Evolutionary conservation across 1,140 invertebrate species (phyloP).

Genomic region (Lanistes nyassanus): DNA sequence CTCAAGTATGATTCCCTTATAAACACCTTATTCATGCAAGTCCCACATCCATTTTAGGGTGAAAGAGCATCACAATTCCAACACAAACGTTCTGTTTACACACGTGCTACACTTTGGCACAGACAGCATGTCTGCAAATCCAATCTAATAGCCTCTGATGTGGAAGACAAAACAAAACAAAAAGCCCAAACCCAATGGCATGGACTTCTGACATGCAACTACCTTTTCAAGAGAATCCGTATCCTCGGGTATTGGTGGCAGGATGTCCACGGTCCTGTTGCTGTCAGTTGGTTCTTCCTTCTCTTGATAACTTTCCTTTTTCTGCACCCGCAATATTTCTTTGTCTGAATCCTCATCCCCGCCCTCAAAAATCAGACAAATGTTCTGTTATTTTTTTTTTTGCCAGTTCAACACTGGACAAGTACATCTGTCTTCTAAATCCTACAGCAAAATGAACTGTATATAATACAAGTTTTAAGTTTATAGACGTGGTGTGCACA

Average conservation of each 20-base stretch:
- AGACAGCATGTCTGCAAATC: no score
- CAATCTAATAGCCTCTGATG: background rate
- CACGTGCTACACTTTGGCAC: no score
- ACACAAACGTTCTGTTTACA: no score
- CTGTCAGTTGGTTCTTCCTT: background rate
- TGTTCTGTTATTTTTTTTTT: no score
- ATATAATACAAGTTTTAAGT: background rate
- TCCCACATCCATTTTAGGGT: no score
- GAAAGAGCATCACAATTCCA: no score
- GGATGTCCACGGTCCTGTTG: constrained; percentile 20
- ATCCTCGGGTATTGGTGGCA: constrained; percentile 23
- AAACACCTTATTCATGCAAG: no score
- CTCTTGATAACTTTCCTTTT: constrained; percentile 22
- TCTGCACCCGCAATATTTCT: constrained; percentile 25
- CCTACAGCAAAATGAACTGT: background rate
- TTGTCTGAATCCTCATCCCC: constrained; percentile 27
- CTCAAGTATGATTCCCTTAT: no score
- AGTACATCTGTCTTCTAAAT: background rate
- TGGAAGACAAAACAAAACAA: background rate
- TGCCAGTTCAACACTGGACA: no score
- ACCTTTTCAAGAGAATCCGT: constrained; percentile 53
- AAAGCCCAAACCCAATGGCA: no score
- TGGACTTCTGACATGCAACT: no score
- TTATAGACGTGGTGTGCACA: background rate
- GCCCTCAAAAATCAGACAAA: constrained; percentile 18